Base-by-base conservation (phyloP, 2,888 invertebrate species). In the Crepidodera aurea region DNA sequence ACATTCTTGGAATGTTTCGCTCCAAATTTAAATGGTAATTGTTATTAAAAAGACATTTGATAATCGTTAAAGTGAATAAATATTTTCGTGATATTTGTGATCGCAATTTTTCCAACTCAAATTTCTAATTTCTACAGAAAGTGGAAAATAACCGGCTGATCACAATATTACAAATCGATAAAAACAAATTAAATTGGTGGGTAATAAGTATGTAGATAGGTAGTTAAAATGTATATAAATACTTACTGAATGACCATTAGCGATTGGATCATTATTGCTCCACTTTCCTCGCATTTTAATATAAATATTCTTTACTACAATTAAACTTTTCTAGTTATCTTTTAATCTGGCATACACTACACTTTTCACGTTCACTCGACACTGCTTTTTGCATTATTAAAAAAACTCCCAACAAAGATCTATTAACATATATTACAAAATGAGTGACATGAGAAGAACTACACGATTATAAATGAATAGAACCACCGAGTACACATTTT, bases 221-320 rank as follows among this genome's bases (percentile, higher is more conserved):
- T 29, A 29, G 2, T 13, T 34, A 34, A 34, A 13, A 12, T 34
- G 13, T 34, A 13, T 34, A 32, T n/a, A 32, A 7, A 2, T 57
- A 63, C 63, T 59, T 37, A 63, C 63, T 25, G 63, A 63, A 55
- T 59, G 50, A 42, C 63, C 54, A 51, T 59, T 62, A 6, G 19
- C 18, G 18, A 55, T 12, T 25, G 39, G 50, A 13, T 59, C 54
- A 40, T 37, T 59, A 42, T 63, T 66, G 48, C 37, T 66, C 66
- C 66, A 66, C 66, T 66, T 66, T 58, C 60, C 66, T 22, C 60
- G 57, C 66, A 66, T 66, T 54, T 61, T 57, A 27, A 44, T 39
- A 15, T 34, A 46, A 46, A 46, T 10, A 22, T 22, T 22, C 22
- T 22, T 22, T 22, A n/a, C n/a, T n/a, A n/a, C n/a, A n/a, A n/a